Evolutionary conservation across 2,113 vertebrate species (phyloP), one percentile per base, ranked within the genome.

Genomic region (Dunckerocampus dactyliophorus): DNA sequence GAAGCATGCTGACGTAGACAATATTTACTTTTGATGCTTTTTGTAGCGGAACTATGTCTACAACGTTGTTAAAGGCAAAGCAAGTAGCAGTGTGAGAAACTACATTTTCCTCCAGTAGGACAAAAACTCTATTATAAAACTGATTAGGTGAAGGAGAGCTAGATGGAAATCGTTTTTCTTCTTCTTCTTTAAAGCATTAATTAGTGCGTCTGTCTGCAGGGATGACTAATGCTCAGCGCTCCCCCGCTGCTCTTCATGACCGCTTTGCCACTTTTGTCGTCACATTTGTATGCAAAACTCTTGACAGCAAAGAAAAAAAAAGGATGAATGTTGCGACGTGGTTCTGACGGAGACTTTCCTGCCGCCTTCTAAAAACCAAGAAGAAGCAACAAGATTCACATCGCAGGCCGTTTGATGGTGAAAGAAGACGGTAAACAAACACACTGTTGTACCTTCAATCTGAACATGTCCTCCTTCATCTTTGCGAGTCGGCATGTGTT

Each of bases 81-180:
- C 28, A n/a, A 54, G 52, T 31, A 39, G 17, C 34, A 31, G 7
- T 39, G 53, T 55, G 34, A 19, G 52, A 8, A 34, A 55, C 10
- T 31, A 55, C 16, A 53, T 53, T 52, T 52, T 52, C 14, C 50
- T 52, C 24, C 52, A 15, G 13, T 12, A 20, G 53, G 53, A 39
- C 17, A 55, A 39, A 39, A 55, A 55, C 17, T 39, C 53, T 55
- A 55, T 55, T 55, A 20, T 39, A 55, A 37, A 55, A 55, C 8
- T 55, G 31, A 55, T 39, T n/a, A 39, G 34, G 37, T 39, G 53
- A 17, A 17, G 53, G 53, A 54, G 28, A 11, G 52, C 52, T n/a
- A 54, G 34, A 54, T 54, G 52, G 34, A 54, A 37, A 54, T 54
- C 52, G n/a, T 17, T 54, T 20, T 22, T 28, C 10, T 17, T 53